Base-by-base conservation (phyloP, 1,140 invertebrate genomes). In the Papilio polyxenes region DNA sequence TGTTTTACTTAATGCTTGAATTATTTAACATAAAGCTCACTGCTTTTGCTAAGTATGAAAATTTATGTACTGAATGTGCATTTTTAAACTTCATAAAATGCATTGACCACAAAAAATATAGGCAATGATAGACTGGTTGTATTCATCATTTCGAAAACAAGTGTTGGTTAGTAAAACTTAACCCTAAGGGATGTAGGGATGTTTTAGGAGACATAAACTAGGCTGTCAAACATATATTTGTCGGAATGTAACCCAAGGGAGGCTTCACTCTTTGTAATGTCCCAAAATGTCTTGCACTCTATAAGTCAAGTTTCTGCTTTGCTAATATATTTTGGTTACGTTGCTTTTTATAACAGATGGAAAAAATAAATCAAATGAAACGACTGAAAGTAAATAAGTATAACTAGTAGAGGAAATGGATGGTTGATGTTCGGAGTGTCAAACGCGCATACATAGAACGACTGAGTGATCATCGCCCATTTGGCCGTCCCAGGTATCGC, bases 1-100 rank as follows among this genome's bases (percentile, higher is more conserved):
- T 72, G 65, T 72, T 72, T 72, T 72, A 72, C 65, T 72, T 40
- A 72, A 37, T 72, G 31, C 23, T 37, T 72, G 65, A 72, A 72
- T 72, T 72, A 40, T 72, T 72, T 72, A 72, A 72, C 65, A 72
- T 40, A 72, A 72, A 72, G 37, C 23, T 72, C 15, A 72, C 11
- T 40, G 31, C 37, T 13, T 72, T 37, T 72, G 31, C 13, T 69
- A 37, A 69, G 65, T 31, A 31, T 37, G 62, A 31, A 20, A 31
- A 65, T 65, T 31, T 65, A 59, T 53, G 51, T 17, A 17, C 17
- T 59, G 20, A 31, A 65, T 65, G 62, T 65, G 31, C 62, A 37
- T 65, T 65, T 13, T 62, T 62, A 53, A 53, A 44, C 7, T 6
- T 7, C 7, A 44, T 44, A 44, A 44, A 44, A 44, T 31, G 23